Evolutionary conservation across 1,140 invertebrate genomes (phyloP).

Genomic region (Apis laboriosa): DNA sequence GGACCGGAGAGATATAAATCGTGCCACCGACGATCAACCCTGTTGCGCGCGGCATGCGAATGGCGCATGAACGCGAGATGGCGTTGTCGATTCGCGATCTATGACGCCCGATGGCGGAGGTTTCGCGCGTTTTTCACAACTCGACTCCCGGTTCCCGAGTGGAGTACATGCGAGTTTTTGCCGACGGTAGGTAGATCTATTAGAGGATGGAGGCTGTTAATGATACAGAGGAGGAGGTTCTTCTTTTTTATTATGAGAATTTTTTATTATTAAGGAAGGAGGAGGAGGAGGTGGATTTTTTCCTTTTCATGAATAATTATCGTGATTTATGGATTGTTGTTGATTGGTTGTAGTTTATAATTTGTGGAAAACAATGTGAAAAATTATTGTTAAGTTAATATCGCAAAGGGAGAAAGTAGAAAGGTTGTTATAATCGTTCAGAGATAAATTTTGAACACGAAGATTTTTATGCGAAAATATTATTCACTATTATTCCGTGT

Average conservation of each 20-base stretch:
- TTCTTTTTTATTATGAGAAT: background rate
- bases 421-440: too few species aligned
- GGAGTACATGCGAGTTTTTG: background rate
- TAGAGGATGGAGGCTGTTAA: background rate
- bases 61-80: background rate
- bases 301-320: too few species aligned
- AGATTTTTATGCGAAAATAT: too few species aligned
- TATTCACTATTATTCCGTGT: too few species aligned
- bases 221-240: background rate
- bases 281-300: too few species aligned
- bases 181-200: background rate
- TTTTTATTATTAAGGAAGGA: background rate
- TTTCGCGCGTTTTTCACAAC: constrained; percentile 1
- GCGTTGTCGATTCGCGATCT: background rate
- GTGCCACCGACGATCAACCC: background rate
- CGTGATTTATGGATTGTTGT: too few species aligned
- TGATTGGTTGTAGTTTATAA: too few species aligned
- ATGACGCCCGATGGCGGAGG: background rate
- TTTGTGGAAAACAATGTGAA: too few species aligned
- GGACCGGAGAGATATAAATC: constrained; percentile 12
- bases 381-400: too few species aligned
- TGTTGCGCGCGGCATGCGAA: background rate
- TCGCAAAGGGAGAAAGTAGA: too few species aligned
- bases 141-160: background rate
- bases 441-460: too few species aligned